phyloP scores from a whole-genome alignment of 1,140 invertebrate genomes.

The Drosophila repletoides region DNA sequence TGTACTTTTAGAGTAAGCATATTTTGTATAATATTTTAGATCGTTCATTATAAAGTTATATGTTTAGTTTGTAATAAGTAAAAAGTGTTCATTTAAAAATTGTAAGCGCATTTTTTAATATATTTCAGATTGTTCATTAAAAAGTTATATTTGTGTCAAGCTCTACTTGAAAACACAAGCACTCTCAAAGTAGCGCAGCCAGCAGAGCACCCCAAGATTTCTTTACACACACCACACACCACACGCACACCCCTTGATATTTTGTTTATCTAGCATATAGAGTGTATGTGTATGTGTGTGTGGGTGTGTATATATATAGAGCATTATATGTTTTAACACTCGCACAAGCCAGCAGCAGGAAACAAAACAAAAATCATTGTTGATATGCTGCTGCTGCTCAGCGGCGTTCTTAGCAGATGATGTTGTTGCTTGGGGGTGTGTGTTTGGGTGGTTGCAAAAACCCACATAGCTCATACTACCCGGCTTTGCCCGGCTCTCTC shows the following conservation, averaged over 20 bases:
- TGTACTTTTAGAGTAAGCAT: background rate
- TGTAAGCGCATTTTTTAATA: background rate
- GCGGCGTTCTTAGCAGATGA: conserved; percentile 50
- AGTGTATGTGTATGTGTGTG: too few relatives aligned
- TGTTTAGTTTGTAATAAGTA: too few relatives aligned
- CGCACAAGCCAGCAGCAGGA: conserved; percentile 14
- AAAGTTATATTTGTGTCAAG: conserved; percentile 21
- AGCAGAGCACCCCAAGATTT: conserved; percentile 50
- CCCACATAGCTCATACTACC: conserved; percentile 32
- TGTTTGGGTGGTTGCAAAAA: conserved; percentile 16
- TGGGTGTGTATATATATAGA: too few relatives aligned
- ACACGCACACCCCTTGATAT: conserved; percentile 71
- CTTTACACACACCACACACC: too few relatives aligned
- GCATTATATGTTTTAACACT: conserved; percentile 33
- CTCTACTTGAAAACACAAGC: background rate
- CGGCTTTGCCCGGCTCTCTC: conserved; percentile 36
- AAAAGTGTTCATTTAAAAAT: too few relatives aligned
- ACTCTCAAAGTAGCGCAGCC: conserved; percentile 43
- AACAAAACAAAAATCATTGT: conserved; percentile 70
- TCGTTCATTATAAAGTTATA: background rate
- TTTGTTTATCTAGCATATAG: conserved; percentile 73
- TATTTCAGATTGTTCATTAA: background rate
- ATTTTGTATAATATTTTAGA: background rate
- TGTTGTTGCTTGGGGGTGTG: conserved; percentile 49
- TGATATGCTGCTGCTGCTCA: too few relatives aligned